phyloP scores from a whole-genome alignment of 1,140 invertebrate species.

The Nebria ingens region DNA sequence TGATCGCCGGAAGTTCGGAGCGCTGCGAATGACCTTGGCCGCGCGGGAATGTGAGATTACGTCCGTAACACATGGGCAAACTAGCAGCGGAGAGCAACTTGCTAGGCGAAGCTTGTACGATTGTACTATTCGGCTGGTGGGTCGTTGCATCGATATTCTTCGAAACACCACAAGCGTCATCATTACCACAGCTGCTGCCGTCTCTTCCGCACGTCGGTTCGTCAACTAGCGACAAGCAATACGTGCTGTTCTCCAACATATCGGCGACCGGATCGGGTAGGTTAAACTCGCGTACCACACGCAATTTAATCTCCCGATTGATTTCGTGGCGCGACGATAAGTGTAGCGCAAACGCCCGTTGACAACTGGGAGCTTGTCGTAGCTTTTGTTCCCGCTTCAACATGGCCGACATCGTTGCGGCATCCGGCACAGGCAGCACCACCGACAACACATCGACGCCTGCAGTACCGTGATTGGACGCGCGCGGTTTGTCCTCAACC shows the following conservation, averaged over 20 bases:
- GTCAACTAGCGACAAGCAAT: conserved; percentile 27
- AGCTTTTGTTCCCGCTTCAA: conserved; percentile 77
- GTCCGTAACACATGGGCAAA: conserved; percentile 33
- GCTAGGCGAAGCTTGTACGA: conserved; percentile 27
- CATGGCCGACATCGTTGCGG: conserved; percentile 68
- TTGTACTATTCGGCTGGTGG: conserved; percentile 16
- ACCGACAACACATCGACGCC: conserved; percentile 49
- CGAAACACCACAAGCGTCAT: not conserved
- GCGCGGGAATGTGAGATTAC: conserved; percentile 50
- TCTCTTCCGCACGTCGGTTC: conserved; percentile 22
- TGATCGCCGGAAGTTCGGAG: conserved; percentile 30
- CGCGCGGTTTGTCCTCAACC: conserved; percentile 56
- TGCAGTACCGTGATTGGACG: conserved; percentile 48
- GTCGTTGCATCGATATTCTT: not conserved
- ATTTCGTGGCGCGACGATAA: conserved; percentile 67
- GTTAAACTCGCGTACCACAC: conserved; percentile 89
- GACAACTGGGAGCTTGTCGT: conserved; percentile 64
- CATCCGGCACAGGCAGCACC: conserved; percentile 58
- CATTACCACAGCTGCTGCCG: conserved; percentile 16
- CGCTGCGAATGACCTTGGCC: conserved; percentile 28
- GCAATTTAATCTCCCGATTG: conserved; percentile 64
- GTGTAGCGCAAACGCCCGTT: conserved; percentile 63
- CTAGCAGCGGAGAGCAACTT: not conserved
- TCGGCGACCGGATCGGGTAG: conserved; percentile 85
- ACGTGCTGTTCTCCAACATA: conserved; percentile 49